Evolutionary conservation across 1,140 invertebrate genomes (phyloP).

Genomic region (Aphelenchoides fujianensis): DNA sequence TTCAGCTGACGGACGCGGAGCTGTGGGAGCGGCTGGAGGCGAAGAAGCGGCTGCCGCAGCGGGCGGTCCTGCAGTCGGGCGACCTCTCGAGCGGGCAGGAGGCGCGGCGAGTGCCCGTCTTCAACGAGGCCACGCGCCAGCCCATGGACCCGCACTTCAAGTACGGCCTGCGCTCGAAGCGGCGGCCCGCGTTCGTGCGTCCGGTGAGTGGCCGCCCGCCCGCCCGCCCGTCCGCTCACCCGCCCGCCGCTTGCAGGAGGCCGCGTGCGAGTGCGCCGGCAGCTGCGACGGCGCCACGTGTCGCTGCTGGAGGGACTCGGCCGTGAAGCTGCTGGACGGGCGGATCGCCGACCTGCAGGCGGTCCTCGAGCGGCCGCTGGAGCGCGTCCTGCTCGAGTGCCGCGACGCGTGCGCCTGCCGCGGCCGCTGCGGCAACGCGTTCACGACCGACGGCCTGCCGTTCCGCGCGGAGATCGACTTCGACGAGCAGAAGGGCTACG

Average conservation of each 20-base stretch:
- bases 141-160: background rate
- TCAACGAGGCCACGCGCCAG: background rate
- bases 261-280: conserved; percentile 1
- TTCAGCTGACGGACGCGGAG: too few relatives aligned
- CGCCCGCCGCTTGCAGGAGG: background rate
- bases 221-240: background rate
- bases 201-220: background rate
- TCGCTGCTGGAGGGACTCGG: conserved; percentile 14
- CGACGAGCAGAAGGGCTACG: conserved; percentile 12
- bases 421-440: conserved; percentile 1
- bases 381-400: conserved; percentile 23
- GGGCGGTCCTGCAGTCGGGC: too few relatives aligned
- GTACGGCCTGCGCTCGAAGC: background rate
- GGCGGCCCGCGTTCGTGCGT: background rate
- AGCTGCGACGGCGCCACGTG: background rate
- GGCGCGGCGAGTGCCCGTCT: background rate
- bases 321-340: conserved; percentile 5
- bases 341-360: background rate
- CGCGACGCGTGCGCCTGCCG: conserved; percentile 19
- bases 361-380: conserved; percentile 14
- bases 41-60: too few relatives aligned
- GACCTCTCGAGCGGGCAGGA: background rate
- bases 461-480: conserved; percentile 17
- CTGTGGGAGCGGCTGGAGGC: too few relatives aligned
- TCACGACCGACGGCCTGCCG: conserved; percentile 7